Evolutionary conservation across 1,140 invertebrate genomes (phyloP).

Genomic region (Calliphora vicina): DNA sequence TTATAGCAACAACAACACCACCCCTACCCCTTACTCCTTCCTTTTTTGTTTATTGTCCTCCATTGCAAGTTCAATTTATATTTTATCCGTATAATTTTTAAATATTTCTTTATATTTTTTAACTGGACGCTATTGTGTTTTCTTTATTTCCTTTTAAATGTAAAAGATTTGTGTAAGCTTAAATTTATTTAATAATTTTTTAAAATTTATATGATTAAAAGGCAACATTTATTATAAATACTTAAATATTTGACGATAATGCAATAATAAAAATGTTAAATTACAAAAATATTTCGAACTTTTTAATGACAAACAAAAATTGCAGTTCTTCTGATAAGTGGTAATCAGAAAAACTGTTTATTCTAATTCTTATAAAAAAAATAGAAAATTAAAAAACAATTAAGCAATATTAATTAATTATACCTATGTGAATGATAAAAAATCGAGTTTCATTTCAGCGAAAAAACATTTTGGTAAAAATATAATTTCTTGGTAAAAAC

Average conservation of each 20-base stretch:
- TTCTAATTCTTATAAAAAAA: too few species aligned
- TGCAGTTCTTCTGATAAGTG: too few species aligned
- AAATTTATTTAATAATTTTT: conserved; percentile 22
- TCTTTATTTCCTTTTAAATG: neutral
- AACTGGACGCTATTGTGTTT: neutral
- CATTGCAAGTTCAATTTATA: neutral
- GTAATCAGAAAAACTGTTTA: too few species aligned
- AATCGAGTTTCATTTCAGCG: too few species aligned
- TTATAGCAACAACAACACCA: too few species aligned
- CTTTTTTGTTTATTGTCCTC: conserved; percentile 17
- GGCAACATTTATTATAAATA: conserved; percentile 19
- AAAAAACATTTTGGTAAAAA: too few species aligned
- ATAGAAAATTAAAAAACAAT: too few species aligned
- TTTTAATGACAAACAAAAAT: too few species aligned
- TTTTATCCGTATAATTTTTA: too few species aligned
- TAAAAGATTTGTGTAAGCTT: conserved; percentile 19
- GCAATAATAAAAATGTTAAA: conserved; percentile 23
- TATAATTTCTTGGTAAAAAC: too few species aligned
- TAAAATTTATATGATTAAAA: conserved; percentile 1
- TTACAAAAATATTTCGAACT: neutral
- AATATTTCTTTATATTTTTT: neutral
- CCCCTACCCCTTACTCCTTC: neutral
- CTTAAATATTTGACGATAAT: conserved; percentile 25
- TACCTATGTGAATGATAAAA: too few species aligned
- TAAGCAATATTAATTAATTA: too few species aligned